Base-by-base conservation (phyloP, 2,888 invertebrate genomes). In the Ptychoptera albimana region DNA sequence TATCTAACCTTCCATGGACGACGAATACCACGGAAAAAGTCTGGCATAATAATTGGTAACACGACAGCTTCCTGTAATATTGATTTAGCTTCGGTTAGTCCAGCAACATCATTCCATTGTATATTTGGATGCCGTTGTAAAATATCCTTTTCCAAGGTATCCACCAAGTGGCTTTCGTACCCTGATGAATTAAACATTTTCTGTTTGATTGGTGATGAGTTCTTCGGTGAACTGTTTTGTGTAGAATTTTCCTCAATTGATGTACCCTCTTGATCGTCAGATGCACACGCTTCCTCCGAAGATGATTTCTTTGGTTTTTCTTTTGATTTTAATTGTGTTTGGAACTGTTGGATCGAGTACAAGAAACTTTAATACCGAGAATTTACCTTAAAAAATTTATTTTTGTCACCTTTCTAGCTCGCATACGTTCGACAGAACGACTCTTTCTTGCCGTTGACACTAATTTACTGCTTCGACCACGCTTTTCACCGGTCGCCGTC, bases 41-140 rank as follows among this genome's bases (percentile, higher is more conserved):
- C 85, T 1, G 89, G 89, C 74, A 89, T 83, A 47, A 86, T 77
- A 30, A 86, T 73, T 1, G 91, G 89, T 50, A 91, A 63, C 0
- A 91, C 87, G 52, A 89, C 82, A 2, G 89, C 88, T 61, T 91
- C 89, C 59, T 89, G 84, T 35, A 79, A 61, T 47, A 89, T 75
- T 23, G 81, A 70, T 56, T 83, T 83, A 0, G 82, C 83, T 53
- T 82, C 82, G 46, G 75, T 74, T 41, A 83, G 66, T 1, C 82
- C 83, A 2, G 82, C 75, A 11, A 83, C 82, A 58, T 79, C 79
- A 46, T 70, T 75, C 87, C 87, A 89, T 48, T 77, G 77, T n/a
- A 88, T 78, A 55, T 79, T 77, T 0, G 86, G 85, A 58, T 87
- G 80, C 55, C 75, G 77, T 62, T 84, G 83, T 37, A 89, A 66